Percentiles rank a stretch among this genome's conserved stretches.
Evolutionary conservation across 2,888 invertebrate species (phyloP).

Genomic region (Ypsolopha scabrella): DNA sequence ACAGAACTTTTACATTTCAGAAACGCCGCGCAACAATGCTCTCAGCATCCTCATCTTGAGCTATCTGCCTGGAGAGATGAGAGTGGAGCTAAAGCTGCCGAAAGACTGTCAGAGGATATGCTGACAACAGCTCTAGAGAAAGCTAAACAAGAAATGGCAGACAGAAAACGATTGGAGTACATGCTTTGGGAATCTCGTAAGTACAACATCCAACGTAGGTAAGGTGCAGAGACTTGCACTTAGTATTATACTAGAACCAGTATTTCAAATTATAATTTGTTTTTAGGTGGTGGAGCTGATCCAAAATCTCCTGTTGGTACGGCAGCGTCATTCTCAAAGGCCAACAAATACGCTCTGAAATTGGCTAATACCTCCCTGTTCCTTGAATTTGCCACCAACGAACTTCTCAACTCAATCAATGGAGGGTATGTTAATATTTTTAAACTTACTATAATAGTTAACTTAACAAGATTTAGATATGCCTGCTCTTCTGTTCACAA

Average conservation of each 20-base stretch:
- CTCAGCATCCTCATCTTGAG: slow-evolving; percentile 77
- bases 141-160: slow-evolving; percentile 81
- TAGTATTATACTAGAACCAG: not conserved
- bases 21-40: slow-evolving; percentile 80
- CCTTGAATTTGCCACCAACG: slow-evolving; percentile 88
- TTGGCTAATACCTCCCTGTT: slow-evolving; percentile 89
- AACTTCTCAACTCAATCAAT: slow-evolving; percentile 79
- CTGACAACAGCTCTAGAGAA: slow-evolving; percentile 81
- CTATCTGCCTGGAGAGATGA: slow-evolving; percentile 79
- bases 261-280: not conserved
- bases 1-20: slow-evolving; percentile 31
- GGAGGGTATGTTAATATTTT: slow-evolving; percentile 42
- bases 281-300: slow-evolving; percentile 81
- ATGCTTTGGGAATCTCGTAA: slow-evolving; percentile 82
- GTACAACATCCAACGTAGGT: slow-evolving; percentile 19
- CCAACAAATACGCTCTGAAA: slow-evolving; percentile 84
- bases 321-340: slow-evolving; percentile 91
- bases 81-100: slow-evolving; percentile 68
- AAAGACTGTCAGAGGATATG: slow-evolving; percentile 78
- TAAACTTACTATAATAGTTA: too few species aligned
- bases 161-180: slow-evolving; percentile 83
- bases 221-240: not conserved
- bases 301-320: slow-evolving; percentile 89
- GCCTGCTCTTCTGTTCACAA: too few species aligned
- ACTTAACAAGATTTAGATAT: too few species aligned